These are phyloP conservation scores for Nezara viridula DNA, from an alignment of 2,888 invertebrate genomes.

Conservation along the genomic window DNA sequence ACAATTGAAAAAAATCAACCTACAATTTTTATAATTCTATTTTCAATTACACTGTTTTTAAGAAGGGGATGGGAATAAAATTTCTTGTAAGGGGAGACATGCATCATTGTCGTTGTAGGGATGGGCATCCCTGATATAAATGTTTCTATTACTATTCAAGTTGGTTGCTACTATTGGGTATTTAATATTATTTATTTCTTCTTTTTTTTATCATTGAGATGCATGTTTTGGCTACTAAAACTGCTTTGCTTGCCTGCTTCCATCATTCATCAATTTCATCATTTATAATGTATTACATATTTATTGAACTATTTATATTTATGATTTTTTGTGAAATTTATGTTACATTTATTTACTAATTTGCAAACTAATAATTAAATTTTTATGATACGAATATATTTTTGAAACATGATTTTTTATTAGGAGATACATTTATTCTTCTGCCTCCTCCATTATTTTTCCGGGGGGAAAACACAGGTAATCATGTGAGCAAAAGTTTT, in stretches of 20 bases:
- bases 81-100: too few relatives aligned
- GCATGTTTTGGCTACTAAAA: not conserved
- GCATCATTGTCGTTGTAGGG: too few relatives aligned
- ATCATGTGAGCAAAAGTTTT: conserved; percentile 10
- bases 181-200: not conserved
- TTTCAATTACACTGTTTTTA: too few relatives aligned
- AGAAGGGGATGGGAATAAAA: too few relatives aligned
- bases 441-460: conserved; percentile 57
- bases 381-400: not conserved
- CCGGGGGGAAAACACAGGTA: conserved; percentile 52
- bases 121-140: too few relatives aligned
- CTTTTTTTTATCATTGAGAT: not conserved
- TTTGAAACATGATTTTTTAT: conserved; percentile 33
- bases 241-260: conserved; percentile 2
- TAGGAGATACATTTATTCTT: conserved; percentile 55
- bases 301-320: not conserved
- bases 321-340: not conserved
- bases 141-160: too few relatives aligned
- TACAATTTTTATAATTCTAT: too few relatives aligned
- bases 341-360: not conserved
- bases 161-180: not conserved
- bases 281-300: conserved; percentile 2
- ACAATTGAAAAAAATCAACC: too few relatives aligned
- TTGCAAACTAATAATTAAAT: not conserved
- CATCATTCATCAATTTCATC: conserved; percentile 39